Base-by-base conservation (phyloP, 2,113 vertebrate species). In the Myiagra hebetior region DNA sequence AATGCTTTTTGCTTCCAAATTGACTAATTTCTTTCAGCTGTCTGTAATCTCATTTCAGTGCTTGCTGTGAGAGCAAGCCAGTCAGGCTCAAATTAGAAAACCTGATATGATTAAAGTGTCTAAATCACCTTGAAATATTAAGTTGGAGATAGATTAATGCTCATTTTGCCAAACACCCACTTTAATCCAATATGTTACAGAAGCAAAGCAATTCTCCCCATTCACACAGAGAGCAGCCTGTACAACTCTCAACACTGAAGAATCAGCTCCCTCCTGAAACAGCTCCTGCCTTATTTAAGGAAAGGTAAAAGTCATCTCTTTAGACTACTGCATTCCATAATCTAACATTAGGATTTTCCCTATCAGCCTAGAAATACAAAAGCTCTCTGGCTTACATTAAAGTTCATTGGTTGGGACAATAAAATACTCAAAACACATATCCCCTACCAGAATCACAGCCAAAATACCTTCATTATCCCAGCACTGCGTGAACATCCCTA, bases 11-110 rank as follows among this genome's bases (percentile, higher is more conserved):
- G 47, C 84, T n/a, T 41, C 31, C 63, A 73, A 69, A 84, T 12
- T 57, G n/a, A 79, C 52, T 60, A 4, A 79, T 42, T 73, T 72
- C n/a, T 75, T 81, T 77, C 79, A 83, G 68, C 59, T 84, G 28
- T 42, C 68, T 49, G 19, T 26, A 68, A 65, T 39, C 65, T 79
- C 37, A 10, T 65, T 74, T n/a, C 70, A 88, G 27, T 23, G 52
- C 21, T 77, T 63, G 49, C 72, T 84, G 80, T 33, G 56, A 84
- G 42, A 70, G 42, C 49, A 70, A 90, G 56, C 42, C 80, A 90
- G 57, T 67, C 80, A 55, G 24, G 31, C 79, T 92, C 53, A 60
- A 73, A 79, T 79, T 68, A 73, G 63, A 86, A 83, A 91, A 73
- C 18, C 8, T 27, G 3, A 3, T 49, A 44, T 83, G 70, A 88